These are phyloP conservation scores for Ibidorhyncha struthersii DNA, from an alignment of 2,113 vertebrate genomes.

Conservation along the genomic window DNA sequence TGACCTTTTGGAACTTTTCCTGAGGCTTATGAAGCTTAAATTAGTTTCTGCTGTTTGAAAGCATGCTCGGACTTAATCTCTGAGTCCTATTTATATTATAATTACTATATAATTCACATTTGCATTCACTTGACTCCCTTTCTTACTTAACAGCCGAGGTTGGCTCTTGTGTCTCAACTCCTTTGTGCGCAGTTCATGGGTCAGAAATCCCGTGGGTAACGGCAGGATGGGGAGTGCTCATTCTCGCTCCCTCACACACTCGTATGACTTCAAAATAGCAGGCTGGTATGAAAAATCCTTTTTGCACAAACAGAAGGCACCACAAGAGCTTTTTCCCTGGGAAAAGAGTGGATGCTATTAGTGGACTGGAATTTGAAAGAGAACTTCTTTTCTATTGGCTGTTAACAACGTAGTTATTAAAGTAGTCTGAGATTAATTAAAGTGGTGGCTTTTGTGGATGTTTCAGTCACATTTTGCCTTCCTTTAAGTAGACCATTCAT, in stretches of 20 bases:
- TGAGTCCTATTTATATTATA: slow-evolving; percentile 24
- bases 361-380: neutral
- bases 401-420: neutral
- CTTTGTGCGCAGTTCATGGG: neutral
- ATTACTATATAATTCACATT: slow-evolving; percentile 36
- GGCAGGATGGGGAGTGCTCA: neutral
- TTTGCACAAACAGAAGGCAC: neutral
- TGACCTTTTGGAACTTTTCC: slow-evolving; percentile 58
- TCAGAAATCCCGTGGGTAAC: neutral
- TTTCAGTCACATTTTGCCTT: neutral
- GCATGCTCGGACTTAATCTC: slow-evolving; percentile 35
- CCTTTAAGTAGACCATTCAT: neutral
- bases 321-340: neutral
- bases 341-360: neutral
- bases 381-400: neutral
- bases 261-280: neutral
- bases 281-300: neutral
- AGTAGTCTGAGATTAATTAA: slow-evolving; percentile 13
- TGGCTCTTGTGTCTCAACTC: neutral
- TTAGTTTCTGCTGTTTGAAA: slow-evolving; percentile 30
- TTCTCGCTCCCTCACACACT: neutral
- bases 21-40: slow-evolving; percentile 11
- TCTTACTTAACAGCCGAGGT: neutral
- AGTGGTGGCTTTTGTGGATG: neutral
- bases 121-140: slow-evolving; percentile 37